A percentile compares a stretch with the other conserved stretches of the same genome.
Conservation (phyloP, 2,113 vertebrate species). For the Bettongia penicillata region DNA sequence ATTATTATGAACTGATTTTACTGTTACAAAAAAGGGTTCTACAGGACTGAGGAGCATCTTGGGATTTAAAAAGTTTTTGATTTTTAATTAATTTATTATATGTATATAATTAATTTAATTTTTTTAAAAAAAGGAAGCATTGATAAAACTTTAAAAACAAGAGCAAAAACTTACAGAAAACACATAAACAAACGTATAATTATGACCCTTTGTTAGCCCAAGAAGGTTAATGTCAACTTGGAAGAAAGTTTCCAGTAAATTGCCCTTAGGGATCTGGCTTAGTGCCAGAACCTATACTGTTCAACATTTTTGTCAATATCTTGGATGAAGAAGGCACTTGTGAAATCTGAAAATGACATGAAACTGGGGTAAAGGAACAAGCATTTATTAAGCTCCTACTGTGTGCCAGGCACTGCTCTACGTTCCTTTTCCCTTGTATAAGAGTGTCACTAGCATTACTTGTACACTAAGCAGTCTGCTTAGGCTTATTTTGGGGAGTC, state of each 20-base stretch:
- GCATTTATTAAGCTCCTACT: background rate
- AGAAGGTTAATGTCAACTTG: background rate
- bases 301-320: background rate
- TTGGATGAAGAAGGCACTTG: background rate
- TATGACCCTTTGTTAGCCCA: background rate
- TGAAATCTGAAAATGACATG: background rate
- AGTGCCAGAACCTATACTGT: background rate
- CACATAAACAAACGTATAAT: background rate
- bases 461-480: background rate
- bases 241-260: background rate
- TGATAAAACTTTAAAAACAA: background rate
- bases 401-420: background rate
- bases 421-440: background rate
- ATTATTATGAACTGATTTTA: background rate
- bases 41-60: background rate
- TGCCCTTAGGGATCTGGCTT: background rate
- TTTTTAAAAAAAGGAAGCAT: background rate
- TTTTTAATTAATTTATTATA: too few species aligned
- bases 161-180: background rate
- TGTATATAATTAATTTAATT: background rate
- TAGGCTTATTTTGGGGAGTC: background rate
- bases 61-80: background rate
- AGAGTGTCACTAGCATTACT: background rate
- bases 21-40: background rate
- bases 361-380: background rate